A percentile compares a stretch with the other conserved stretches of the same genome.
Evolutionary conservation across 2,113 vertebrate genomes (phyloP).

Genomic region (Balaenoptera acutorostrata): DNA sequence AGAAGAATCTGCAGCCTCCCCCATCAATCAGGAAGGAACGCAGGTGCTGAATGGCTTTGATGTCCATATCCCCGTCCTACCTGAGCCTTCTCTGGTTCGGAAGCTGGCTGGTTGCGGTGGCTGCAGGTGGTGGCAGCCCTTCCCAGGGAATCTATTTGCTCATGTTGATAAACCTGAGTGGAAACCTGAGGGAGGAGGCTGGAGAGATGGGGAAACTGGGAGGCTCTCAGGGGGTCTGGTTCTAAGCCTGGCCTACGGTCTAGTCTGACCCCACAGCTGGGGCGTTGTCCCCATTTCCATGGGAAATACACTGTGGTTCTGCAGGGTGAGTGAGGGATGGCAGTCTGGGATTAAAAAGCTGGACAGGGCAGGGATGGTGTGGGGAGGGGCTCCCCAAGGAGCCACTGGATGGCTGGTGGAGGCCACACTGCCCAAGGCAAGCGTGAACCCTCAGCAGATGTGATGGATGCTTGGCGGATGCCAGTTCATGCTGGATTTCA

Average conservation of each 20-base stretch:
- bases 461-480: fast-evolving
- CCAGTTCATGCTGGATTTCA: neutral
- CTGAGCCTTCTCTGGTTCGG: no score
- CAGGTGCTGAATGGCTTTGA: neutral
- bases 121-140: neutral
- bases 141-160: neutral
- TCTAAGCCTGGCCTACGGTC: neutral
- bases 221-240: neutral
- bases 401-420: fast-evolving
- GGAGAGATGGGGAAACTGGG: no score
- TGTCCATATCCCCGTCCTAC: neutral
- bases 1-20: neutral
- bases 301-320: neutral
- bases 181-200: neutral
- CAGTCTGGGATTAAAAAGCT: neutral
- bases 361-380: neutral
- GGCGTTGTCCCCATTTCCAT: fast-evolving
- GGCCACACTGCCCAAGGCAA: neutral
- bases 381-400: neutral
- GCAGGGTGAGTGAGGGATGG: no score
- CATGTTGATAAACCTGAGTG: neutral
- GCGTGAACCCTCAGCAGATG: neutral
- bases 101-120: neutral
- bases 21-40: neutral
- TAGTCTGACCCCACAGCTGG: fast-evolving